Conservation (phyloP, 2,888 invertebrate genomes). For the Phyllotreta striolata region DNA sequence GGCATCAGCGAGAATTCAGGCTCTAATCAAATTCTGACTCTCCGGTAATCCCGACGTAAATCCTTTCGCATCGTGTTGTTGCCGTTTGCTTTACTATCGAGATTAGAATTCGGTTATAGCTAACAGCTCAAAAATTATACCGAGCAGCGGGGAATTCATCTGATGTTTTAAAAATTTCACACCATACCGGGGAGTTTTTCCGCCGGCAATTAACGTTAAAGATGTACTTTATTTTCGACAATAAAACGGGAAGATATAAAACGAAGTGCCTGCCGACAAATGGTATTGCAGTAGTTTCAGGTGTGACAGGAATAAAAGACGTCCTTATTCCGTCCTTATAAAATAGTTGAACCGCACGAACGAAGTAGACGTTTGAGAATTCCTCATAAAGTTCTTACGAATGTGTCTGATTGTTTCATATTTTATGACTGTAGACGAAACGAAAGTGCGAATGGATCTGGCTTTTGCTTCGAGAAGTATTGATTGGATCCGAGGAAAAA, state of each 20-base stretch:
- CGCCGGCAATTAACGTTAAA: constrained; percentile 37
- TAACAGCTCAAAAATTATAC: too few relatives aligned
- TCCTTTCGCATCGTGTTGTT: constrained; percentile 38
- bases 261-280: constrained; percentile 29
- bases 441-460: constrained; percentile 7
- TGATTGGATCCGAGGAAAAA: background rate
- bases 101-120: constrained; percentile 25
- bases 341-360: constrained; percentile 21
- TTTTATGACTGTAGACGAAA: constrained; percentile 26
- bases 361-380: constrained; percentile 36
- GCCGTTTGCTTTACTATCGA: constrained; percentile 33
- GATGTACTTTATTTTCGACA: constrained; percentile 37
- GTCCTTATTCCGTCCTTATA: constrained; percentile 27
- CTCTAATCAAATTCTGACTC: constrained; percentile 44
- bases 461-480: background rate
- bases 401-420: constrained; percentile 35
- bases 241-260: constrained; percentile 39
- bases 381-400: constrained; percentile 38
- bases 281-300: constrained; percentile 26
- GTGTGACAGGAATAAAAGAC: constrained; percentile 38
- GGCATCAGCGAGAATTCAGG: constrained; percentile 50
- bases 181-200: background rate
- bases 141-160: too few relatives aligned
- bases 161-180: too few relatives aligned
- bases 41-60: constrained; percentile 41